Percentiles rank a stretch among this genome's conserved stretches.
Evolutionary conservation across 2,113 vertebrate species (phyloP).

Genomic region (Larimichthys crocea): DNA sequence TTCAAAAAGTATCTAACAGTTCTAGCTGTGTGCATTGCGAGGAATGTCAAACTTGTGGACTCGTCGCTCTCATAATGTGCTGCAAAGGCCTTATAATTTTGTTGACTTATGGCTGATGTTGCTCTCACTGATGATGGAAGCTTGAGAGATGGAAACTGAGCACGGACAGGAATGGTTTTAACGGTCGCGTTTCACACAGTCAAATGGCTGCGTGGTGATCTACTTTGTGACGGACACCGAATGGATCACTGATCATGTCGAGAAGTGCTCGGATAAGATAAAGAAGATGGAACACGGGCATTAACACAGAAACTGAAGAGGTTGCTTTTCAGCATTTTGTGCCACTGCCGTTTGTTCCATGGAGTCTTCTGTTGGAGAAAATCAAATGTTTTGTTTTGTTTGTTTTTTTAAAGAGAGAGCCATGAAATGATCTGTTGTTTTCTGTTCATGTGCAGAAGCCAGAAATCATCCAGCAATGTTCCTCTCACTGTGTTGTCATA

Average conservation of each 20-base stretch:
- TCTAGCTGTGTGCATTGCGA: neutral
- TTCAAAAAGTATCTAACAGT: slow-evolving; percentile 19
- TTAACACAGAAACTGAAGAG: neutral
- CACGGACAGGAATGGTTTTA: neutral
- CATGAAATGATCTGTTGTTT: neutral
- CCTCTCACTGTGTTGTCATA: neutral
- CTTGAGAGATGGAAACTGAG: neutral
- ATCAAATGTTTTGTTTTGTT: neutral
- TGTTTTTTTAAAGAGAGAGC: neutral
- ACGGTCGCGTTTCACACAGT: neutral
- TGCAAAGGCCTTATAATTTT: neutral
- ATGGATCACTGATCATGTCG: neutral
- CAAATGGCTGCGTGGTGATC: neutral
- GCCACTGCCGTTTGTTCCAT: slow-evolving; percentile 3
- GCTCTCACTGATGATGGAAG: neutral
- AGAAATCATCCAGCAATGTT: slow-evolving; percentile 6
- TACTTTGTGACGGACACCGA: neutral
- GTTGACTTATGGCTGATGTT: neutral
- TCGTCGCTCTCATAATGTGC: neutral
- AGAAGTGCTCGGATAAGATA: neutral
- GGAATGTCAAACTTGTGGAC: slow-evolving; percentile 1
- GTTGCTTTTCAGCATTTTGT: neutral
- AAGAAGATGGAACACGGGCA: neutral
- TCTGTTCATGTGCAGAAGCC: slow-evolving; percentile 33
- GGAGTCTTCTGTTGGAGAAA: slow-evolving; percentile 17